These are phyloP conservation scores for Peromyscus nudipes DNA, from an alignment of 2,797 vertebrate genomes.

Conservation along the genomic window DNA sequence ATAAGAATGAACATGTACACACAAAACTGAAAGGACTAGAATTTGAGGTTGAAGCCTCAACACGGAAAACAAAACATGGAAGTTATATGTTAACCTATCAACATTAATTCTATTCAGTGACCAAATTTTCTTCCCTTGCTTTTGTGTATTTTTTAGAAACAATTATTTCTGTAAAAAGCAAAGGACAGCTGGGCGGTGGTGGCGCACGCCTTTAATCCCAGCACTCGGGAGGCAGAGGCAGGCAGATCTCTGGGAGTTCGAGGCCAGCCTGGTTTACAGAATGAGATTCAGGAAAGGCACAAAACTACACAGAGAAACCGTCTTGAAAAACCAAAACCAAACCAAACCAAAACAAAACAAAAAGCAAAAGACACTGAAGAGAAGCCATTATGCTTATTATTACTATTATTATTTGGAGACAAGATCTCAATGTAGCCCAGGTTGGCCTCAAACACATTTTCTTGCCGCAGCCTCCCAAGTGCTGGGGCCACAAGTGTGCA, in stretches of 20 bases:
- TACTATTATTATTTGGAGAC: neutral
- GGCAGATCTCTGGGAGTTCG: too few relatives aligned
- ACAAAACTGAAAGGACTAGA: slow-evolving; percentile 5
- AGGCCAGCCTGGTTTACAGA: too few relatives aligned
- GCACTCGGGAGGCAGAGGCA: too few relatives aligned
- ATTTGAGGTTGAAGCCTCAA: neutral
- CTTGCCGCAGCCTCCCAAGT: too few relatives aligned
- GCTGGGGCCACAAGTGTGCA: too few relatives aligned
- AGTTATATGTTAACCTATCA: neutral
- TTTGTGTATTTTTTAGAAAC: slow-evolving; percentile 44
- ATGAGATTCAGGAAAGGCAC: too few relatives aligned
- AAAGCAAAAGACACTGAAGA: neutral
- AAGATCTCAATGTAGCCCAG: neutral
- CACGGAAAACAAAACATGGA: neutral
- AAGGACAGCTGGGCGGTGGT: neutral
- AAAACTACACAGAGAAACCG: too few relatives aligned
- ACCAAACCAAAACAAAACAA: neutral
- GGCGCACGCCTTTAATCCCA: too few relatives aligned
- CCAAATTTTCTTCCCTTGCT: slow-evolving; percentile 28
- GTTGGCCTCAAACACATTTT: neutral
- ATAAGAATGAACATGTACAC: neutral
- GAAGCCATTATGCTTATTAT: neutral
- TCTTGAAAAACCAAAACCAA: too few relatives aligned
- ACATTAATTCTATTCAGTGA: slow-evolving; percentile 40
- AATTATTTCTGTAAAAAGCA: slow-evolving; percentile 31